Base-by-base conservation (phyloP, 2,113 vertebrate species). In the Ailurus styani region DNA sequence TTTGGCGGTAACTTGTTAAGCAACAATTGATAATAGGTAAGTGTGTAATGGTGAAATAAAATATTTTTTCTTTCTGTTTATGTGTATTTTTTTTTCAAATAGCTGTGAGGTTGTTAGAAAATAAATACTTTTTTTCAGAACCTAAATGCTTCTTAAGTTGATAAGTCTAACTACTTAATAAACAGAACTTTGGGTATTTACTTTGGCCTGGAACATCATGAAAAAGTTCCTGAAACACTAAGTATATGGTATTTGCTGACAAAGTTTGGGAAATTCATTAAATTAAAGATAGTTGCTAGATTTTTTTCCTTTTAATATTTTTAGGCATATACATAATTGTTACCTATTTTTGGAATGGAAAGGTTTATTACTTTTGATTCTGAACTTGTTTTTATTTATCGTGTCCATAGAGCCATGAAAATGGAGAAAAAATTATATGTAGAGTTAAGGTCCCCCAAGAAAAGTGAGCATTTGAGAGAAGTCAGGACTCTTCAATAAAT, bases 391-490 rank as follows among this genome's bases (percentile, higher is more conserved):
- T 57, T 81, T 91, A 87, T 86, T 78, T 81, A 17, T 50, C 37
- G 77, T 25, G 10, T 91, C 54, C 83, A 4, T 13, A 21, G 17
- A 47, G 17, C 11, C 8, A 20, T 91, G 52, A 91, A 93, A 64
- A 88, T 64, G 17, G n/a, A 60, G 64, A 82, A 90, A 95, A 64
- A 70, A 66, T 68, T 75, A 31, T 31, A 7, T 8, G 2, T 50
- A 77, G 31, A 86, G 77, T 78, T 79, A 89, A 75, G 31, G 73
- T 79, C 23, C 29, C 83, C n/a, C 5, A 84, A 93, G 60, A 15
- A 89, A 86, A 97, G 42, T 83, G 45, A 70, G 50, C 79, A 68
- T 79, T 77, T 91, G 31, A 75, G 27, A 95, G 20, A 94, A 72
- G 60, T 55, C 54, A 83, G 15, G 29, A 50, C 6, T 42, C 70